A percentile compares a stretch with the other conserved stretches of the same genome.
phyloP scores from a whole-genome alignment of 64 coral and sea anemone genomes.

The Trachythela sp. region DNA sequence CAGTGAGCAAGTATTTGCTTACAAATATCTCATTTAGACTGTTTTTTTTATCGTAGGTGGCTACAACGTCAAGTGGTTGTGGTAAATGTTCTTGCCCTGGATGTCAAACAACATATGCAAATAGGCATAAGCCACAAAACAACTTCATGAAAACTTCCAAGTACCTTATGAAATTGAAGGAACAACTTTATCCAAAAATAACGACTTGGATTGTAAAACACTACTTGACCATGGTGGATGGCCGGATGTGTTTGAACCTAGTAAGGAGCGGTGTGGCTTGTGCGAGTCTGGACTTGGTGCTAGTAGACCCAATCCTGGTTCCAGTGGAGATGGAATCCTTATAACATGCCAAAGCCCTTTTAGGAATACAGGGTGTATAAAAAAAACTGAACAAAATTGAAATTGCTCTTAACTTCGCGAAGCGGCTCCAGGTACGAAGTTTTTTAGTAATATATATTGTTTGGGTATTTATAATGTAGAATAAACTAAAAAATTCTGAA shows the following conservation, averaged over 20 bases:
- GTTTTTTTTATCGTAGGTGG: too few relatives aligned
- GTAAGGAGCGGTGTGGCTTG: background rate
- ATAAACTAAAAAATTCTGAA: too few relatives aligned
- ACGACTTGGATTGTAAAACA: too few relatives aligned
- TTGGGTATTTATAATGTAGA: too few relatives aligned
- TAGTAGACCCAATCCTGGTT: background rate
- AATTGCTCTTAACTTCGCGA: background rate
- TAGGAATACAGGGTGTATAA: too few relatives aligned
- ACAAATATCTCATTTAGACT: too few relatives aligned
- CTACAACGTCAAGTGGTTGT: slow-evolving; percentile 7
- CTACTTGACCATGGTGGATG: background rate
- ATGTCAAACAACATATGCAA: background rate
- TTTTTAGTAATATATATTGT: too few relatives aligned
- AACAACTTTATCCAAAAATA: too few relatives aligned
- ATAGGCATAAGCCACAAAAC: background rate
- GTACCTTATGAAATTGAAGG: too few relatives aligned
- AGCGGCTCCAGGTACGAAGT: too few relatives aligned
- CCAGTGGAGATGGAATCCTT: background rate
- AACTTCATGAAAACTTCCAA: too few relatives aligned
- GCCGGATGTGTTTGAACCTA: background rate
- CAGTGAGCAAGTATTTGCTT: too few relatives aligned
- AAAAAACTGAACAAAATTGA: background rate
- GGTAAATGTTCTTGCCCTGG: background rate
- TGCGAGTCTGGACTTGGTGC: background rate
- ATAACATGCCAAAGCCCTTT: background rate